Evolutionary conservation across 2,888 invertebrate genomes (phyloP).

Genomic region (Mimas tiliae): DNA sequence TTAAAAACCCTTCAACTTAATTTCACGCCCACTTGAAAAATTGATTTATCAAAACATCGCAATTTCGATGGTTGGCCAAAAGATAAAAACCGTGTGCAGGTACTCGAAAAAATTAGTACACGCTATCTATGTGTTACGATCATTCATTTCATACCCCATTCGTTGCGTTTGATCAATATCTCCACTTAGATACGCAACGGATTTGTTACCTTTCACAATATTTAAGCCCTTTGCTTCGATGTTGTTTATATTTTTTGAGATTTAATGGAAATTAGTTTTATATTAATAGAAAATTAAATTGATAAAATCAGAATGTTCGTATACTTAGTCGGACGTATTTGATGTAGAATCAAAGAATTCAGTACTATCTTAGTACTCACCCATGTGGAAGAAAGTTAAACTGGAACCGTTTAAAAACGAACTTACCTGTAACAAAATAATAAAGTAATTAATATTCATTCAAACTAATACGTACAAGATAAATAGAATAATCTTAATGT

Average conservation of each 20-base stretch:
- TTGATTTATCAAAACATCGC: conserved; percentile 4
- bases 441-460: not conserved
- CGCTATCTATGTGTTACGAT: conserved; percentile 58
- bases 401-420: not conserved
- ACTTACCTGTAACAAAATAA: conserved; percentile 11
- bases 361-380: too few species aligned
- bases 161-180: conserved; percentile 27
- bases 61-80: not conserved
- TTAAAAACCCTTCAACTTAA: not conserved
- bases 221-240: conserved; percentile 13
- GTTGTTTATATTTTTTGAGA: not conserved
- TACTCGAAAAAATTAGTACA: conserved; percentile 41
- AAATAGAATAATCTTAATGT: not conserved
- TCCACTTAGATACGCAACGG: conserved; percentile 16
- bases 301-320: too few species aligned
- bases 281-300: too few species aligned
- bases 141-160: conserved; percentile 30
- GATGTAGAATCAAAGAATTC: too few species aligned
- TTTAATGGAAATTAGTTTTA: too few species aligned
- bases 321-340: too few species aligned
- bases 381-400: too few species aligned
- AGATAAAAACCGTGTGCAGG: not conserved
- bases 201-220: conserved; percentile 19
- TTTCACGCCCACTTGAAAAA: not conserved
- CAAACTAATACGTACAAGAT: not conserved